phyloP scores from a whole-genome alignment of 2,113 vertebrate species.

The Periophthalmus modestus region DNA sequence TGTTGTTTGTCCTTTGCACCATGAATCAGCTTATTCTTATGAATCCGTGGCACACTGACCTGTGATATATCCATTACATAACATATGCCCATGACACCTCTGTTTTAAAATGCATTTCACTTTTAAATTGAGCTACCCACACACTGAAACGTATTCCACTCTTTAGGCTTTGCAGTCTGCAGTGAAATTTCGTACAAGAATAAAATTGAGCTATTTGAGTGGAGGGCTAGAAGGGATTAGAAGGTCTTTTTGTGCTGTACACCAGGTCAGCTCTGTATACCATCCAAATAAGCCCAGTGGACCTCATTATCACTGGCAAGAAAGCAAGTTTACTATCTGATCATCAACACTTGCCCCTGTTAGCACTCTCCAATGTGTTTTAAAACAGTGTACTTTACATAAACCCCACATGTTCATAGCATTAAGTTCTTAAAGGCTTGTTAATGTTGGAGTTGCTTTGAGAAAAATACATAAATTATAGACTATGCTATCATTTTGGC shows the following conservation, averaged over 20 bases:
- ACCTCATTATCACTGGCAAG: conserved; percentile 59
- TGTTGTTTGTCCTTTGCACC: conserved; percentile 6
- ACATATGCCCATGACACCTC: neutral
- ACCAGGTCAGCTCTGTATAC: conserved; percentile 17
- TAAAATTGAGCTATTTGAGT: conserved; percentile 7
- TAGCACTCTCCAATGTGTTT: conserved; percentile 10
- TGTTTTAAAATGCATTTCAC: neutral
- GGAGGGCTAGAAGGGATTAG: conserved; percentile 26
- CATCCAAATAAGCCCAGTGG: conserved; percentile 61
- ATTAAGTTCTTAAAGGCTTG: neutral
- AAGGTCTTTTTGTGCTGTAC: conserved; percentile 10
- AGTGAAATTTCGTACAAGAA: conserved; percentile 11
- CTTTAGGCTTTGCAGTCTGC: neutral
- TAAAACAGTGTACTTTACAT: neutral
- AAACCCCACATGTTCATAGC: neutral
- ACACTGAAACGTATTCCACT: neutral
- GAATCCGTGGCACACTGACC: neutral
- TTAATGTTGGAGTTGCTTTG: conserved; percentile 33
- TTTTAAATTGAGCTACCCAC: conserved; percentile 2
- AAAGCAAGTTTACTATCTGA: conserved; percentile 37
- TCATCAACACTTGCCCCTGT: conserved; percentile 44
- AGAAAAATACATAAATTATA: conserved; percentile 47
- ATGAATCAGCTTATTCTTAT: neutral
- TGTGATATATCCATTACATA: neutral
- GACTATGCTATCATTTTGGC: conserved; percentile 32